phyloP scores from a whole-genome alignment of 2,888 invertebrate genomes.

The Beris chalybata region DNA sequence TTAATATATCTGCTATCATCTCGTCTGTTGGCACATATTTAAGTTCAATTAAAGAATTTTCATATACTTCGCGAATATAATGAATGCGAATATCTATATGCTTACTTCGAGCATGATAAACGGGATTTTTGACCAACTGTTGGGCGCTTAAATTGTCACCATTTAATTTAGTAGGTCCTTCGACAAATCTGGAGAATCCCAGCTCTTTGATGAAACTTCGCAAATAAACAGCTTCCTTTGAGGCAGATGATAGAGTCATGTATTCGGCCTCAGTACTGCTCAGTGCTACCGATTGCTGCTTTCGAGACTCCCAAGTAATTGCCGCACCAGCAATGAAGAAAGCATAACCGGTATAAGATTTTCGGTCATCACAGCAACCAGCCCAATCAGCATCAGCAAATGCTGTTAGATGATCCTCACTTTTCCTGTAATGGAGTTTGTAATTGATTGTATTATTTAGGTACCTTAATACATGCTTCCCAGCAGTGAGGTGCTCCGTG shows the following conservation, averaged over 20 bases:
- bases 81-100: slow-evolving; percentile 38
- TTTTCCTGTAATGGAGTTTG: slow-evolving; percentile 37
- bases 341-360: slow-evolving; percentile 38
- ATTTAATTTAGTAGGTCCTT: slow-evolving; percentile 11
- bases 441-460: slow-evolving; percentile 36
- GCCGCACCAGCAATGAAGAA: slow-evolving; percentile 35
- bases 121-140: slow-evolving; percentile 35
- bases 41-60: slow-evolving; percentile 20
- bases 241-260: slow-evolving; percentile 37
- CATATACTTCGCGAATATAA: slow-evolving; percentile 33
- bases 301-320: slow-evolving; percentile 36
- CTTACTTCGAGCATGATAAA: slow-evolving; percentile 36
- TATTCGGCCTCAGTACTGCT: slow-evolving; percentile 26
- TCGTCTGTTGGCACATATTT: slow-evolving; percentile 28
- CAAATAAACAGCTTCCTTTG: slow-evolving; percentile 33
- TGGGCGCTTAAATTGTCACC: slow-evolving; percentile 36
- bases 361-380: slow-evolving; percentile 36
- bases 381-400: slow-evolving; percentile 42
- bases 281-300: slow-evolving; percentile 37
- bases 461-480: slow-evolving; percentile 41
- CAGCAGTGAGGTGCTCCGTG: slow-evolving; percentile 39
- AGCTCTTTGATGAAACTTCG: slow-evolving; percentile 27
- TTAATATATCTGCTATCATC: too few relatives aligned
- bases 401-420: slow-evolving; percentile 33
- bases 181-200: slow-evolving; percentile 3